Evolutionary conservation across 2,888 invertebrate genomes (phyloP).

Genomic region (Temnothorax unifasciatus): DNA sequence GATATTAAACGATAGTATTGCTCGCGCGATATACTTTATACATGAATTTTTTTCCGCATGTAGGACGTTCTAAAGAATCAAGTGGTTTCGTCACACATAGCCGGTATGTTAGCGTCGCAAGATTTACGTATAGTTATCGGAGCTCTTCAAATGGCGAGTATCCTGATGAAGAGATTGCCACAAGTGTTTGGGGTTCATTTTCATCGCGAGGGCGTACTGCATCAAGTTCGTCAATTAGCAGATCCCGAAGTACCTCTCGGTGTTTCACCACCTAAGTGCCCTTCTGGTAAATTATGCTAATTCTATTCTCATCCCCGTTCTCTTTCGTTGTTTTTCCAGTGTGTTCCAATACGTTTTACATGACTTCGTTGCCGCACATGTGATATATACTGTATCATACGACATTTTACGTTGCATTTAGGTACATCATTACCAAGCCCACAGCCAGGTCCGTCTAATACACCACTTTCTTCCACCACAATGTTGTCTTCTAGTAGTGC

Average conservation of each 20-base stretch:
- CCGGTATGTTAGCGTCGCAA: constrained; percentile 99
- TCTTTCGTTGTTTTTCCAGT: not conserved
- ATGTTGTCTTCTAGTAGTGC: constrained; percentile 84
- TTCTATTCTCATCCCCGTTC: not conserved
- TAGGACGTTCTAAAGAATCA: constrained; percentile 89
- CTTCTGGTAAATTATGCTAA: constrained; percentile 81
- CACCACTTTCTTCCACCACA: constrained; percentile 83
- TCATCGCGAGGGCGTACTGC: constrained; percentile 98
- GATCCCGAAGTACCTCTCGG: constrained; percentile 89
- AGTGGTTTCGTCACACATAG: constrained; percentile 98
- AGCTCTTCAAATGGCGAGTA: constrained; percentile 98
- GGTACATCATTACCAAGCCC: constrained; percentile 85
- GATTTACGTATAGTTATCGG: constrained; percentile 98
- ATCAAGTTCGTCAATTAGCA: constrained; percentile 93
- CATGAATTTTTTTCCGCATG: constrained; percentile 19
- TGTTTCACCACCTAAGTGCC: constrained; percentile 86
- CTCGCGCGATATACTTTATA: not conserved
- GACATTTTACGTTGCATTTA: constrained; percentile 58
- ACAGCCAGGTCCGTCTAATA: constrained; percentile 85
- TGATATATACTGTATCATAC: not conserved
- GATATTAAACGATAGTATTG: not conserved
- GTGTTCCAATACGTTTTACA: not conserved
- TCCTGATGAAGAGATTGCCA: constrained; percentile 98
- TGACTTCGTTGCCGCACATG: not conserved
- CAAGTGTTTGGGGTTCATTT: constrained; percentile 98